phyloP scores from a whole-genome alignment of 2,888 invertebrate species.

The Ceramica pisi region DNA sequence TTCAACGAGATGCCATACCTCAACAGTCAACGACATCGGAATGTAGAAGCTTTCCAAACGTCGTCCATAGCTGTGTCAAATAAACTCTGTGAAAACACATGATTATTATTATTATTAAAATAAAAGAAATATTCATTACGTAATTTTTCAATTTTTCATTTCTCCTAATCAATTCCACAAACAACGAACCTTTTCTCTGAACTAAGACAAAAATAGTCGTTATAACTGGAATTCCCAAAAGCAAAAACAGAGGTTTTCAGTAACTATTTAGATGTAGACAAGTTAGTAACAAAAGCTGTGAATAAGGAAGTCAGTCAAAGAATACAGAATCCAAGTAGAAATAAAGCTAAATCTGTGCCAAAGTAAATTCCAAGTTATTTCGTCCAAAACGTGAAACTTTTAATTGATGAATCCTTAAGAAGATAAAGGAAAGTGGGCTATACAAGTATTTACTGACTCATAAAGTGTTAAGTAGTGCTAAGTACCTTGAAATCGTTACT shows the following conservation, averaged over 20 bases:
- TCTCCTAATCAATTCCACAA: conserved; percentile 3
- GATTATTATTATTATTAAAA: too few species aligned
- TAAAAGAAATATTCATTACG: conserved; percentile 26
- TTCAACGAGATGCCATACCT: conserved; percentile 9
- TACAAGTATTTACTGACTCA: conserved; percentile 28
- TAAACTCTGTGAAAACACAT: conserved; percentile 36
- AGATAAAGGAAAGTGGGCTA: conserved; percentile 41
- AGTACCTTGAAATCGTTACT: conserved; percentile 7
- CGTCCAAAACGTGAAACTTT: conserved; percentile 74
- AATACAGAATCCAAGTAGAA: conserved; percentile 29
- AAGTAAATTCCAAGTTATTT: conserved; percentile 75
- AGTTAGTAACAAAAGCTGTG: conserved; percentile 15
- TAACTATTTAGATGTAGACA: conserved; percentile 14
- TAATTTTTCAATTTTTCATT: conserved; percentile 41
- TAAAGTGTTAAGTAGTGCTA: conserved; percentile 29
- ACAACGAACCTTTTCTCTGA: conserved; percentile 9
- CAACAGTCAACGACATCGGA: neutral
- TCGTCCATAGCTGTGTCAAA: conserved; percentile 34
- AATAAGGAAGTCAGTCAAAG: conserved; percentile 23
- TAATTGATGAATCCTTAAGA: conserved; percentile 75
- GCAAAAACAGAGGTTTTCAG: neutral
- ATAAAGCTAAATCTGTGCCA: conserved; percentile 50
- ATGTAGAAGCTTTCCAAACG: conserved; percentile 33
- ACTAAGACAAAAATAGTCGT: conserved; percentile 1
- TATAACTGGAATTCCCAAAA: neutral